These are phyloP conservation scores for Glaucidium brasilianum DNA, from an alignment of 2,113 vertebrate species.

Conservation along the genomic window DNA sequence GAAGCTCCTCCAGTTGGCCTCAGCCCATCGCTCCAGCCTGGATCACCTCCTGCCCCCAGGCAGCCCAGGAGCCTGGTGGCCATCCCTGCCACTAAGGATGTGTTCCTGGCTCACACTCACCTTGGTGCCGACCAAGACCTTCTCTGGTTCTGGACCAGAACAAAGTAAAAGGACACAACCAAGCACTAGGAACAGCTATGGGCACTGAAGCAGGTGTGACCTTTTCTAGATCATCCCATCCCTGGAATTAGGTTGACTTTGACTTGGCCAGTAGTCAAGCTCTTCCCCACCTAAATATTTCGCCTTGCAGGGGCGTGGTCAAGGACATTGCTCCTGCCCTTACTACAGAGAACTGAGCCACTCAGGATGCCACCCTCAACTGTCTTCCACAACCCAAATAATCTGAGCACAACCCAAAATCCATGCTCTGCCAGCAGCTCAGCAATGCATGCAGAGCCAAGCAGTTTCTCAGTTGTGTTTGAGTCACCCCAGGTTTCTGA, in stretches of 20 bases:
- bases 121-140: not conserved
- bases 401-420: not conserved
- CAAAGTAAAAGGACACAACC: not conserved
- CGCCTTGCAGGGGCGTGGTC: not conserved
- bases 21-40: no score
- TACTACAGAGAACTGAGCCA: not conserved
- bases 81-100: not conserved
- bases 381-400: not conserved
- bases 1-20: no score
- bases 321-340: not conserved
- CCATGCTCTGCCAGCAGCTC: not conserved
- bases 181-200: not conserved
- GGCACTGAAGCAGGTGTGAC: fast-evolving
- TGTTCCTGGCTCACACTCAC: not conserved
- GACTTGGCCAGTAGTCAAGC: not conserved
- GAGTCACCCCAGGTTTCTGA: no score
- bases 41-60: not conserved
- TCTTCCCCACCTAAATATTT: not conserved
- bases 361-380: not conserved
- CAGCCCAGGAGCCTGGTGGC: not conserved
- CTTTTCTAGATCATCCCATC: not conserved
- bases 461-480: no score
- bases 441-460: not conserved
- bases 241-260: not conserved
- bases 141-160: not conserved